These are phyloP conservation scores for Chironomus striatipennis DNA, from an alignment of 1,140 invertebrate species.

Conservation along the genomic window DNA sequence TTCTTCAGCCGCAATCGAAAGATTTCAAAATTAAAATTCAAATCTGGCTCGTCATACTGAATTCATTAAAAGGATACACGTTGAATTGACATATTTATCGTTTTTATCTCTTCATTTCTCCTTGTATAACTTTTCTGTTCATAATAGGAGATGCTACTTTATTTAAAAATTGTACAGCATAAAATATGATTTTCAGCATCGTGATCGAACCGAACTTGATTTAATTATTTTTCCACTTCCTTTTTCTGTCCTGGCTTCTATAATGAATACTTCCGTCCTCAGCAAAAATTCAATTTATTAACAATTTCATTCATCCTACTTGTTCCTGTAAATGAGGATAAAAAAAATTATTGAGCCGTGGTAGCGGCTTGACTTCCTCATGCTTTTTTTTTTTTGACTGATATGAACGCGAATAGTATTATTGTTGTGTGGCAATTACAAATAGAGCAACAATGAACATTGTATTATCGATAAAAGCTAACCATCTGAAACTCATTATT, in stretches of 20 bases:
- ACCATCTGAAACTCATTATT: constrained; percentile 1
- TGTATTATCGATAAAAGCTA: not conserved
- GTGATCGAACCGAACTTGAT: not conserved
- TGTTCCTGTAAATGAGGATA: not conserved
- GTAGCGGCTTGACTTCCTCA: not conserved
- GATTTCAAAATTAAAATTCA: not conserved
- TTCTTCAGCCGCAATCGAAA: too few relatives aligned
- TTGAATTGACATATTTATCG: not conserved
- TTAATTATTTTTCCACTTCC: not conserved
- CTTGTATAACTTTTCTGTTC: not conserved
- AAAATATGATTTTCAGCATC: not conserved
- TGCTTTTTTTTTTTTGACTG: not conserved
- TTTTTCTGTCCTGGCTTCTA: not conserved
- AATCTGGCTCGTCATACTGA: not conserved
- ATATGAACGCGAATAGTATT: too few relatives aligned
- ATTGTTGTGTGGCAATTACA: not conserved
- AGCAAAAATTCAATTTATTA: not conserved
- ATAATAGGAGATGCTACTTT: too few relatives aligned
- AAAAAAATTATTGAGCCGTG: not conserved
- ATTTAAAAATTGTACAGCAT: not conserved
- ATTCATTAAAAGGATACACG: not conserved
- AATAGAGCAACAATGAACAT: not conserved
- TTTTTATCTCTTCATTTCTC: not conserved
- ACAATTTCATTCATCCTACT: not conserved
- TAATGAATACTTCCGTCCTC: not conserved